phyloP scores from a whole-genome alignment of 2,888 invertebrate genomes.

The Drosophila paramelanica region DNA sequence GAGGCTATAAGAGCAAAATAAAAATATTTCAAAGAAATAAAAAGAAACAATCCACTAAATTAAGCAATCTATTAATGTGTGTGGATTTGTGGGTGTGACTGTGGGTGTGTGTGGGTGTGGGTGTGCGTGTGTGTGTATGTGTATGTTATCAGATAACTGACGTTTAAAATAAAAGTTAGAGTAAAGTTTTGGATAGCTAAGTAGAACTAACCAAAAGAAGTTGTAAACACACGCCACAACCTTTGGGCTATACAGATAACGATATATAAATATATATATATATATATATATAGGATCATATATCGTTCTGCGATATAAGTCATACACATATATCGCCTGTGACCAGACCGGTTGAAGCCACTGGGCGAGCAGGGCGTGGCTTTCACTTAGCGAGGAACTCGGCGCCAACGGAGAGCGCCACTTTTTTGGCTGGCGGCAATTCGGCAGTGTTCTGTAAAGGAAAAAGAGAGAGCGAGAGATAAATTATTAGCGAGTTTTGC shows the following conservation, averaged over 20 bases:
- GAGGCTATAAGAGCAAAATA: background rate
- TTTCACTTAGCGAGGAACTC: conserved; percentile 60
- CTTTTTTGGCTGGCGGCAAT: conserved; percentile 63
- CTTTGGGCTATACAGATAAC: conserved; percentile 30
- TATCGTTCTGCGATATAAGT: background rate
- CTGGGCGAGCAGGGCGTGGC: conserved; percentile 1
- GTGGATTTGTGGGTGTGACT: background rate
- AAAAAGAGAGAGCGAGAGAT: background rate
- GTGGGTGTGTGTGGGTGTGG: background rate
- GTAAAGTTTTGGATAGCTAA: conserved; percentile 4
- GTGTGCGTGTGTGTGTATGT: background rate
- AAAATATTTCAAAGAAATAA: background rate
- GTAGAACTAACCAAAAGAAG: conserved; percentile 19
- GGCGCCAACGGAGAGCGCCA: conserved; percentile 41
- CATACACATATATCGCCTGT: conserved; percentile 10
- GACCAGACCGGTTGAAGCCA: conserved; percentile 33
- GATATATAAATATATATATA: conserved; percentile 8
- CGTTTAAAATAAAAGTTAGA: conserved; percentile 14
- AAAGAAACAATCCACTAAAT: background rate
- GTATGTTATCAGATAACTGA: background rate
- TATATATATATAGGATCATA: conserved; percentile 7
- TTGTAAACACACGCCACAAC: conserved; percentile 37
- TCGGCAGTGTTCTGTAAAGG: conserved; percentile 48
- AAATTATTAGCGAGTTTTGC: background rate
- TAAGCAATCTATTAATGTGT: conserved; percentile 4